These are phyloP conservation scores for Apocheima hispidaria DNA, from an alignment of 2,888 invertebrate genomes.

Conservation along the genomic window DNA sequence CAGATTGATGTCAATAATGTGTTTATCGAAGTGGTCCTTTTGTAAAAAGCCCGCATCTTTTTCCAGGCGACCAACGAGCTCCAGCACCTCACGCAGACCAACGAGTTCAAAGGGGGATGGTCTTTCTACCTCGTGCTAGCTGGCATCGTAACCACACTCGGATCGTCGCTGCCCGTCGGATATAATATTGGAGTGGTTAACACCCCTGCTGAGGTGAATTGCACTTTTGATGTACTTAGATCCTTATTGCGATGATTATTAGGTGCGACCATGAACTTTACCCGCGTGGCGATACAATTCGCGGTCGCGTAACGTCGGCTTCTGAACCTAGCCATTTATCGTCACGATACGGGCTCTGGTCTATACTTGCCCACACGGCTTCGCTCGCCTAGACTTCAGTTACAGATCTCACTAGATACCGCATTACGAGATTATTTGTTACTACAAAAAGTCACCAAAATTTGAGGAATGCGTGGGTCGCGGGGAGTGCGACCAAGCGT, in stretches of 20 bases:
- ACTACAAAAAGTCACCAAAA: no score
- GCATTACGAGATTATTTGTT: no score
- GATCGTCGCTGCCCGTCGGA: conserved; percentile 93
- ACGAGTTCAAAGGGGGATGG: conserved; percentile 85
- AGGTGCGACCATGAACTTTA: neutral
- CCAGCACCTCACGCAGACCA: conserved; percentile 69
- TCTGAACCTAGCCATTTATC: no score
- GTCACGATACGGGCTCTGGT: no score
- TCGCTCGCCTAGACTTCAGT: no score
- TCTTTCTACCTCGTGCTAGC: conserved; percentile 88
- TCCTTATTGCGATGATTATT: neutral
- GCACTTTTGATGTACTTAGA: neutral
- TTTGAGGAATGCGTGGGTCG: no score
- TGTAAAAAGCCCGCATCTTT: neutral
- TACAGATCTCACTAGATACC: no score
- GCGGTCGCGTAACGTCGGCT: no score
- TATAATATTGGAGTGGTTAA: conserved; percentile 95
- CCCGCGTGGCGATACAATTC: no score
- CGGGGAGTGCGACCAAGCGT: no score
- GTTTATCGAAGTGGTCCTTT: neutral
- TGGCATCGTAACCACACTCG: conserved; percentile 90
- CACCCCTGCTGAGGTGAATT: conserved; percentile 90
- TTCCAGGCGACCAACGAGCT: conserved; percentile 75
- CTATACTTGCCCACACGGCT: no score
- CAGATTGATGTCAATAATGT: neutral